Evolutionary conservation across 2,888 invertebrate genomes (phyloP), one percentile per base, ranked within the genome.

Genomic region (Didymodactylos carnosus): DNA sequence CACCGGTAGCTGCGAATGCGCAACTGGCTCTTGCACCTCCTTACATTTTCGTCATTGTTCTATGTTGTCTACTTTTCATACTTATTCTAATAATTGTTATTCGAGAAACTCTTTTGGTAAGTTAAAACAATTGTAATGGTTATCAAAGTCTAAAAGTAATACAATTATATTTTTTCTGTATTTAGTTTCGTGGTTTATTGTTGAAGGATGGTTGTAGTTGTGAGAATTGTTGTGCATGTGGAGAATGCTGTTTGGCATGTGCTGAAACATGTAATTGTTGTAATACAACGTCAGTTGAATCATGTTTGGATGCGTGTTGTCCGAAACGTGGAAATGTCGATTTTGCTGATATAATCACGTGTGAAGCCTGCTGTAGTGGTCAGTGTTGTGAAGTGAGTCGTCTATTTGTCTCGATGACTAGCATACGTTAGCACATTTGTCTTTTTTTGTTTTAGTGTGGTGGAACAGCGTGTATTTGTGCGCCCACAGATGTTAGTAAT

Each of bases 251-350:
- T 35, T 8, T 35, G 35, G 19, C 62, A 62, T 62, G 62, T 62
- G 62, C 62, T 62, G 62, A 62, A 62, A 62, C 62, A 62, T 62
- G 62, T 62, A 35, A 62, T 35, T 62, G 62, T 62, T 62, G 62
- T 62, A 8, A 11, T n/a, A 35, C 62, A 25, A 35, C 62, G 35
- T 62, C 62, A 10, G n/a, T 62, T 62, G 62, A 62, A 35, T 62
- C 62, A 62, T 62, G 62, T 62, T 7, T 62, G 4, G 62, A 62
- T 62, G 62, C 62, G 8, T 62, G 62, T n/a, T 62, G 62, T 62
- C 62, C 62, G 35, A 62, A 62, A 62, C 62, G 62, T 8, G 62
- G 35, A 35, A 35, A 35, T 19, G 35, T 35, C 2, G 62, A 62
- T n/a, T 35, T 62, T 16, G 62, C 62, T 35, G 62, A 62, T 35